These are phyloP conservation scores for Scarus forsteni DNA, from an alignment of 2,797 vertebrate species.

Conservation along the genomic window DNA sequence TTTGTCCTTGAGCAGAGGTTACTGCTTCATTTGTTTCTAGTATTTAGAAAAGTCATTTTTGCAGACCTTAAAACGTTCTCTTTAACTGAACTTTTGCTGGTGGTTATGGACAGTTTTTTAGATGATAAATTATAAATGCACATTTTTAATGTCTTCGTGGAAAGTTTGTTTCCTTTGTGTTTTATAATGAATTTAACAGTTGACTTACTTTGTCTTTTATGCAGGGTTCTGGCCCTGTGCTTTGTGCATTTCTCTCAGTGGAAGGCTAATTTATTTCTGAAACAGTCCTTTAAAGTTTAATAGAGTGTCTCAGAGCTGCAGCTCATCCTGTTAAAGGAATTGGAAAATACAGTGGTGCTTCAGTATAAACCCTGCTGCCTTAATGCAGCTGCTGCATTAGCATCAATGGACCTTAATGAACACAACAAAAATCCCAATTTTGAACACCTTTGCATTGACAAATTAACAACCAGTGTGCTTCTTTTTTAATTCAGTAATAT, in stretches of 20 bases:
- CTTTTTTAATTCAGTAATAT: neutral
- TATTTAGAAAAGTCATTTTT: no score
- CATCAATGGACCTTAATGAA: neutral
- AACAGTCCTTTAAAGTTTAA: conserved; percentile 29
- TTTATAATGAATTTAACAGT: neutral
- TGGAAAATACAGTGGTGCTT: conserved; percentile 5
- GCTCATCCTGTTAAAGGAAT: conserved; percentile 39
- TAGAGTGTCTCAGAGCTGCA: conserved; percentile 17
- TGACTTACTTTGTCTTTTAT: conserved; percentile 10
- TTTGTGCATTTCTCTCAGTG: conserved; percentile 9
- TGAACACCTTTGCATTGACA: neutral
- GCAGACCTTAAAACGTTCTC: no score
- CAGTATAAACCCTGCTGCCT: neutral
- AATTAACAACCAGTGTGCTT: neutral
- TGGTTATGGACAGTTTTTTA: no score
- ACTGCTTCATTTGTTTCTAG: no score
- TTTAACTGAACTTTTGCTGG: no score
- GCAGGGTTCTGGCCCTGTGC: neutral
- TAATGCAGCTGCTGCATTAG: conserved; percentile 23
- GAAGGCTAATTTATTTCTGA: conserved; percentile 19
- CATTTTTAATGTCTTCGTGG: no score
- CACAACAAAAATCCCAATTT: conserved; percentile 1
- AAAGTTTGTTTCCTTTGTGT: conserved; percentile 2
- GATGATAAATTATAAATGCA: no score
- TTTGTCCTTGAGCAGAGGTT: no score